Evolutionary conservation across 2,113 vertebrate genomes (phyloP), one percentile per base, ranked within the genome.

Genomic region (Rattus norvegicus): DNA sequence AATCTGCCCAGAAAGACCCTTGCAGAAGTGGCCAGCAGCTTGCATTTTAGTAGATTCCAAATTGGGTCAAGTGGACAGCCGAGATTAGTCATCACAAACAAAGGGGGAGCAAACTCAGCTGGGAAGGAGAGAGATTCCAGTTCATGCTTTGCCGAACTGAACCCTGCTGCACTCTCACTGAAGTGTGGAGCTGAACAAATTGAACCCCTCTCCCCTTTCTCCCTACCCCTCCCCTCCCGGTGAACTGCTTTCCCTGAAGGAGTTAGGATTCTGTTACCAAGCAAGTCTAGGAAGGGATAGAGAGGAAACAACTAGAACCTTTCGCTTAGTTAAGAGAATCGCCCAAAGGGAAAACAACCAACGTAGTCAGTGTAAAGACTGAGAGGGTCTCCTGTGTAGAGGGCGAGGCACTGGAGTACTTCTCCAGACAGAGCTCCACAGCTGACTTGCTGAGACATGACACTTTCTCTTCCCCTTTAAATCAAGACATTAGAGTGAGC

Each of bases 251-350:
- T 91, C 59, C 75, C 39, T 54, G 43, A 91, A 63, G 56, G 94
- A 96, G 90, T 63, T 52, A 97, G 63, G 33, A 90, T 75, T 92
- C 63, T 84, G 2, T 91, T 96, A 89, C 6, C 59, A 96, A 95
- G 83, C 16, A 67, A 91, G 72, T 49, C 52, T 47, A 90, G 69
- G 33, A 90, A 52, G 63, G 20, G 65, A 70, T n/a, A 49, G 24
- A 52, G 39, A 52, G 69, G 83, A 80, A 80, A 47, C 49, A 87
- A 49, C 94, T 59, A 89, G 84, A 65, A 43, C 16, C n/a, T 49
- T 88, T 65, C 81, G 72, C 54, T 89, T 92, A 70, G 61, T 56
- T 76, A 56, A 69, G 52, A 47, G 36, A 65, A 73, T 73, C 81
- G 49, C 49, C 30, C 56, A 56, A 88, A 97, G 84, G 56, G 83